These are phyloP conservation scores for Silvanus unidentatus DNA, from an alignment of 2,888 invertebrate species.

Conservation along the genomic window DNA sequence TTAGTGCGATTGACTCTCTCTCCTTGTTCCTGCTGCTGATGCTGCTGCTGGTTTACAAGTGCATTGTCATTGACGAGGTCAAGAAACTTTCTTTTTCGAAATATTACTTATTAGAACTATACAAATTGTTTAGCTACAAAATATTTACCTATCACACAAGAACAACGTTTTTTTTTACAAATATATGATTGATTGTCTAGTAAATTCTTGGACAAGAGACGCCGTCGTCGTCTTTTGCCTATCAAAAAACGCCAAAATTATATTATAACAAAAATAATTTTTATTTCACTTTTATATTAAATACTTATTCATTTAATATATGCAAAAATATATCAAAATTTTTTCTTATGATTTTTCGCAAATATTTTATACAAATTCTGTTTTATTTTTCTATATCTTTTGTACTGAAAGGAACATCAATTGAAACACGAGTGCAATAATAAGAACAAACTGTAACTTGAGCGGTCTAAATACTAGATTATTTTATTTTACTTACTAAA, in stretches of 20 bases:
- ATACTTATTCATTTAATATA: background rate
- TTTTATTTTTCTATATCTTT: too few species aligned
- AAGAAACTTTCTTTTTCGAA: slow-evolving; percentile 24
- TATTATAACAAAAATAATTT: slow-evolving; percentile 21
- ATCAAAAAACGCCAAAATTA: slow-evolving; percentile 38
- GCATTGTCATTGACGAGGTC: slow-evolving; percentile 26
- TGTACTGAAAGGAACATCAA: slow-evolving; percentile 41
- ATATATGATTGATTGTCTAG: slow-evolving; percentile 43
- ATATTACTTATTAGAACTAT: slow-evolving; percentile 9
- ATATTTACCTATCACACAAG: background rate
- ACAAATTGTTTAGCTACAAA: slow-evolving; percentile 1
- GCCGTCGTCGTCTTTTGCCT: slow-evolving; percentile 38
- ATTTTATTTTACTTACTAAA: too few species aligned
- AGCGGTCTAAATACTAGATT: too few species aligned
- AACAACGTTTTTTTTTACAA: slow-evolving; percentile 14
- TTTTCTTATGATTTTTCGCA: background rate
- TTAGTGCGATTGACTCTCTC: too few species aligned
- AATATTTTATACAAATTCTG: slow-evolving; percentile 11
- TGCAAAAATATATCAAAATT: background rate
- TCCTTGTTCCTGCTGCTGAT: too few species aligned
- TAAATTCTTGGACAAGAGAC: slow-evolving; percentile 47
- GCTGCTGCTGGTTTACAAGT: background rate
- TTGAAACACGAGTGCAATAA: slow-evolving; percentile 11
- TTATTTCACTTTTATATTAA: slow-evolving; percentile 7
- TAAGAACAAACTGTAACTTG: background rate